Base-by-base conservation (phyloP, 2,797 vertebrate genomes). In the Nannoperca obscura region DNA sequence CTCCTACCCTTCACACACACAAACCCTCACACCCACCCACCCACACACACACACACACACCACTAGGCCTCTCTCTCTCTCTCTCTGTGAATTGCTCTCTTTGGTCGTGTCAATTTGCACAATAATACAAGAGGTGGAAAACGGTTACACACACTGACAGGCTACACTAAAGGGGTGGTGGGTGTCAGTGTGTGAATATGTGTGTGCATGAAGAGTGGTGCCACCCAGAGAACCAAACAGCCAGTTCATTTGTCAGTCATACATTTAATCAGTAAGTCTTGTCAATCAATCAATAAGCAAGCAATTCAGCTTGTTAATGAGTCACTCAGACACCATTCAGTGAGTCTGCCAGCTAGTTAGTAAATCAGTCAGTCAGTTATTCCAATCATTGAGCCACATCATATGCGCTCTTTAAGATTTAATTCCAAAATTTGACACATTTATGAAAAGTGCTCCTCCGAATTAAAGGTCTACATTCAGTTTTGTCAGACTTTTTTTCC, bases 81-180 rank as follows among this genome's bases (percentile, higher is more conserved):
- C 59, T 78, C 1, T 38, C 71, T 81, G 84, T 81, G 88, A 90
- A 83, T 82, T 80, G 81, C 71, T 88, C 83, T 91, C 83, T 72
- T 78, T 73, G 72, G 84, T 27, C 63, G 8, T 91, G 93, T 92
- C 86, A 90, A 91, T 92, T 93, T 91, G 88, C 91, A 94, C 88
- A 92, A 90, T 89, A 92, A 93, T 92, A 71, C 88, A 70, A 78
- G 80, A 88, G 84, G 82, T 88, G 76, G 82, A 70, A 90, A 91
- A 84, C 30, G 20, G 86, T 84, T 82, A 72, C 88, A 74, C 78
- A 85, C 80, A 47, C 74, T 86, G 88, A 84, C 85, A 86, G 85
- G 83, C 86, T 53, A 76, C 71, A 77, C 74, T 30, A 58, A 57
- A 57, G 65, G 36, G 67, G 47, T 68, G 80, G 73, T 62, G 71